phyloP scores from a whole-genome alignment of 1,140 invertebrate species.

The Lordiphosa mommai region DNA sequence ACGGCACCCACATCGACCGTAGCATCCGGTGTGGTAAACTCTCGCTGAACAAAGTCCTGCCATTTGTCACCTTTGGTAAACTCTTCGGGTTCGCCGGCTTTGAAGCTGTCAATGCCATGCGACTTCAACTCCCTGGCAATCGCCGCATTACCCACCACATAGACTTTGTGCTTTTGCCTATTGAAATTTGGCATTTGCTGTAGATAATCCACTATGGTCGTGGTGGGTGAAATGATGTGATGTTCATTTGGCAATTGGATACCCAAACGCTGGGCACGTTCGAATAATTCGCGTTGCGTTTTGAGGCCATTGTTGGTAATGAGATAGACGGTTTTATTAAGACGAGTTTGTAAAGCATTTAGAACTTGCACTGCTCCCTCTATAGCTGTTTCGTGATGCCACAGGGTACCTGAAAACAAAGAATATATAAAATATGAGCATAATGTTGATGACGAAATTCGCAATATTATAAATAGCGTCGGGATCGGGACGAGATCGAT shows the following conservation, averaged over 20 bases:
- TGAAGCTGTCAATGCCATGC: slow-evolving; percentile 88
- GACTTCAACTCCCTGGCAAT: slow-evolving; percentile 89
- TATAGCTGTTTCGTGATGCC: slow-evolving; percentile 87
- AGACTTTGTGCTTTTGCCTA: slow-evolving; percentile 86
- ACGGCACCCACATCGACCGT: slow-evolving; percentile 92
- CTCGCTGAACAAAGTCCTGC: slow-evolving; percentile 68
- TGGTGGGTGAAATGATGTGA: slow-evolving; percentile 92
- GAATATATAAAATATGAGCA: not conserved
- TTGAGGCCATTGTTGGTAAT: slow-evolving; percentile 98
- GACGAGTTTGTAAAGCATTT: slow-evolving; percentile 83
- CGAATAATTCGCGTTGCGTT: slow-evolving; percentile 87
- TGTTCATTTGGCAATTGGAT: slow-evolving; percentile 86
- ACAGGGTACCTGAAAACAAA: slow-evolving; percentile 86
- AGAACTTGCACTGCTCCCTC: slow-evolving; percentile 87
- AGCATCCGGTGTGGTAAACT: slow-evolving; percentile 56
- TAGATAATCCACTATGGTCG: slow-evolving; percentile 90
- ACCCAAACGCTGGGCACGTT: slow-evolving; percentile 88
- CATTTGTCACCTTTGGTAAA: slow-evolving; percentile 33
- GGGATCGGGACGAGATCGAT: too few species aligned
- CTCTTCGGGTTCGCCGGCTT: slow-evolving; percentile 82
- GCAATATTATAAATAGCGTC: too few species aligned
- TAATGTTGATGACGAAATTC: too few species aligned
- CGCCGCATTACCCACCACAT: slow-evolving; percentile 90
- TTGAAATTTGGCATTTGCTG: slow-evolving; percentile 84
- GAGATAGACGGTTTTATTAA: slow-evolving; percentile 93